Evolutionary conservation across 1,140 invertebrate genomes (phyloP).

Genomic region (Panulirus ornatus): DNA sequence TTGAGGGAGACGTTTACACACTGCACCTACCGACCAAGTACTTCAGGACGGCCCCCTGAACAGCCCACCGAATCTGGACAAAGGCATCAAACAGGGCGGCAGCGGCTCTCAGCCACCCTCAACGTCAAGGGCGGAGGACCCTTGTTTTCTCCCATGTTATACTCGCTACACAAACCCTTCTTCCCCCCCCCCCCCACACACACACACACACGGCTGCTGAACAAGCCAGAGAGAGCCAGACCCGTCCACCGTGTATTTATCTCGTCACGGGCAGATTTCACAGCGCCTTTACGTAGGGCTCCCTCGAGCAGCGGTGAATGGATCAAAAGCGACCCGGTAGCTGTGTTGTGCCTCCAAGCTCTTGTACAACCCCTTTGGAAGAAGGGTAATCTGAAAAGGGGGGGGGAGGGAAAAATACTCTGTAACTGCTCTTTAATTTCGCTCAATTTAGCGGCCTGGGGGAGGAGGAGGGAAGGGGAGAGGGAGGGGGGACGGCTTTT

Average conservation of each 20-base stretch:
- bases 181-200: background rate
- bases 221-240: too few relatives aligned
- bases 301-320: background rate
- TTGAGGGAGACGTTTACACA: too few relatives aligned
- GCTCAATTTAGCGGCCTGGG: background rate
- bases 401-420: background rate
- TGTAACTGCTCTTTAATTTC: background rate
- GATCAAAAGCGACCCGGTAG: background rate
- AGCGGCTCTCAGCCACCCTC: background rate
- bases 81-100: too few relatives aligned
- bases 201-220: too few relatives aligned
- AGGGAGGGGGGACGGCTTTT: background rate
- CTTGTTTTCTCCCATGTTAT: background rate
- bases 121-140: background rate
- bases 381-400: background rate
- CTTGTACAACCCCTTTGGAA: background rate
- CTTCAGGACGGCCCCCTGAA: too few relatives aligned
- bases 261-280: background rate
- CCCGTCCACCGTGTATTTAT: too few relatives aligned
- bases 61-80: too few relatives aligned
- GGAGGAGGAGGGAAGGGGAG: background rate
- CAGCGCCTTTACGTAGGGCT: background rate
- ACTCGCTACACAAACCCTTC: background rate
- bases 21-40: too few relatives aligned
- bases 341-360: too few relatives aligned